phyloP scores from a whole-genome alignment of 1,140 invertebrate genomes.

The Cheumatopsyche charites region DNA sequence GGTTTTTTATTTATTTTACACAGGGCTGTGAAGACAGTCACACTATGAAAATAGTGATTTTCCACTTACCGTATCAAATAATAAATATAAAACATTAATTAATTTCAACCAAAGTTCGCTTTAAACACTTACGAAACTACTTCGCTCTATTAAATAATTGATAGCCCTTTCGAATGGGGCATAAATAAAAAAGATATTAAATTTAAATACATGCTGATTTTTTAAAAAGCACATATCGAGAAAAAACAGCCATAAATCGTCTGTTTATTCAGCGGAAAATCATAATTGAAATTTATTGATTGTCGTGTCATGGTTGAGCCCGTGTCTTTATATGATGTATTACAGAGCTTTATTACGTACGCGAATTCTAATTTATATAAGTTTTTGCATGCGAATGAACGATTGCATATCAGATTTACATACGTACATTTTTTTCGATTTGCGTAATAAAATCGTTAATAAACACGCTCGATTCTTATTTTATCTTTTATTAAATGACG shows the following conservation, averaged over 20 bases:
- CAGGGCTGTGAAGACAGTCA: neutral
- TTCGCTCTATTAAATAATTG: neutral
- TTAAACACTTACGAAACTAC: neutral
- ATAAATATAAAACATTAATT: too few relatives aligned
- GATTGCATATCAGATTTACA: neutral
- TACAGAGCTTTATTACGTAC: neutral
- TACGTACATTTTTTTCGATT: constrained; percentile 5
- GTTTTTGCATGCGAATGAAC: neutral
- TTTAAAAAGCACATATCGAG: neutral
- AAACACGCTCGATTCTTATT: too few relatives aligned
- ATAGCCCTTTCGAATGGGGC: neutral
- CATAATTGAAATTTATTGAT: constrained; percentile 20
- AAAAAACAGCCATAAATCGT: neutral
- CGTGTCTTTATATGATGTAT: constrained; percentile 18
- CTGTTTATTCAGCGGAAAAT: constrained; percentile 6
- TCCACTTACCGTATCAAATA: too few relatives aligned
- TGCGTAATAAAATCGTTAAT: neutral
- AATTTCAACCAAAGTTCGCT: neutral
- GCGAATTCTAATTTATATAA: neutral
- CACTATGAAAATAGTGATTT: too few relatives aligned
- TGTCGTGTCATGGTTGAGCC: neutral
- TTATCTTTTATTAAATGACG: too few relatives aligned
- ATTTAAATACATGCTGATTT: neutral
- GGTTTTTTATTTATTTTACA: constrained; percentile 10
- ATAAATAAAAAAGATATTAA: too few relatives aligned